Evolutionary conservation across 2,113 vertebrate genomes (phyloP).

Genomic region (Gopherus flavomarginatus): DNA sequence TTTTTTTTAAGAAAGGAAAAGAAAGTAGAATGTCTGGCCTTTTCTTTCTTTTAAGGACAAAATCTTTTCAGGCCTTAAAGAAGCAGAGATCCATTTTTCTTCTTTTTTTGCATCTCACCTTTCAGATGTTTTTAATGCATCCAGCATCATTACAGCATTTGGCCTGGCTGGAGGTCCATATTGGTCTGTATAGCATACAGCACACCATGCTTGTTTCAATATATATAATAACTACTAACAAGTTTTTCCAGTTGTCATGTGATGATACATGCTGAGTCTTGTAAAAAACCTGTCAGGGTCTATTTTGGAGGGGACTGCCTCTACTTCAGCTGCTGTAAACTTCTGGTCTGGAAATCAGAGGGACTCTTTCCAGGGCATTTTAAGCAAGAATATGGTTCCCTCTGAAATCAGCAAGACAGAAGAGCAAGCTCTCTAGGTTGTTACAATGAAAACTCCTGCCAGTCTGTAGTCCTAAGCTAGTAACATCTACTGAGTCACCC

Average conservation of each 20-base stretch:
- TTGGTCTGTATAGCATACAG: neutral
- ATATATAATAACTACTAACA: neutral
- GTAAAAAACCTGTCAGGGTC: neutral
- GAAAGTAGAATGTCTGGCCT: neutral
- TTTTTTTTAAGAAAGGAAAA: neutral
- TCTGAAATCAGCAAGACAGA: neutral
- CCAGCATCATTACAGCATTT: neutral
- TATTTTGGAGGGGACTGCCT: neutral
- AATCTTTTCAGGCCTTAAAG: neutral
- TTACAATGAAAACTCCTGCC: neutral
- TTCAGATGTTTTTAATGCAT: neutral
- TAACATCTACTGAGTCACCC: neutral
- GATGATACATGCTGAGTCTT: neutral
- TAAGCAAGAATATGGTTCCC: neutral
- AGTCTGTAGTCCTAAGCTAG: neutral
- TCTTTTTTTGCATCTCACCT: neutral
- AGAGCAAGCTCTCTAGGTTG: neutral
- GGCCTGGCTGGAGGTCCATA: neutral
- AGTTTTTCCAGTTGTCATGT: neutral
- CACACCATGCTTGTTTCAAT: neutral
- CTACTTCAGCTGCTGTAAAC: neutral
- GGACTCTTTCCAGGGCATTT: neutral
- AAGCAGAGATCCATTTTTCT: neutral
- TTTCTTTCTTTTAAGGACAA: neutral
- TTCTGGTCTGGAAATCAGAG: neutral